Percentiles rank a stretch among this genome's conserved stretches.
These are phyloP conservation scores for Schizaphis graminum DNA, from an alignment of 2,888 invertebrate genomes.

Conservation along the genomic window DNA sequence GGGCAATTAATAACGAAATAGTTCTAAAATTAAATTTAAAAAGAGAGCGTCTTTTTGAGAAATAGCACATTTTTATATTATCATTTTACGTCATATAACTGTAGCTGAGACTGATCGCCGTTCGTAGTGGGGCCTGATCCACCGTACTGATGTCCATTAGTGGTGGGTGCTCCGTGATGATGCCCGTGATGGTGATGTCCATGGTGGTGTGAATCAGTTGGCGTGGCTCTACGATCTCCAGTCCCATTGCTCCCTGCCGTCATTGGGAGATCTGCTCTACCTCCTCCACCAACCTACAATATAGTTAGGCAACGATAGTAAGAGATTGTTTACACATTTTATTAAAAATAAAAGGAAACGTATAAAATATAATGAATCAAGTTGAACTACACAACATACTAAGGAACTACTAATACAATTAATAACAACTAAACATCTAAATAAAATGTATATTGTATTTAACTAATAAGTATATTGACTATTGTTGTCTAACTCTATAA, in stretches of 20 bases:
- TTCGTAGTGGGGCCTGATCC: conserved; percentile 12
- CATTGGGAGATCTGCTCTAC: conserved; percentile 26
- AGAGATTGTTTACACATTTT: neutral
- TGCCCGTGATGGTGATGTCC: conserved; percentile 53
- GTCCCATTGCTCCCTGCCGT: neutral
- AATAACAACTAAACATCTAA: no score
- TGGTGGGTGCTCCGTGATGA: conserved; percentile 28
- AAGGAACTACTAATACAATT: neutral
- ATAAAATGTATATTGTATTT: neutral
- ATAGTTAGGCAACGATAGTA: neutral
- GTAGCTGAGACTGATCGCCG: conserved; percentile 55
- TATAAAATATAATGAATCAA: neutral
- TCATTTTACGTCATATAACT: conserved; percentile 62
- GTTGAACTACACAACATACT: neutral
- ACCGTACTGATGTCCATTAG: conserved; percentile 57
- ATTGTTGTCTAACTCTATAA: neutral
- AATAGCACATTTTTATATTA: neutral
- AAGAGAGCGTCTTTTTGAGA: conserved; percentile 19
- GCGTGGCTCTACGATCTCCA: conserved; percentile 45
- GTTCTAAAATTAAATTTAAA: conserved; percentile 38
- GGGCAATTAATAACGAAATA: conserved; percentile 46
- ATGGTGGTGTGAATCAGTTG: conserved; percentile 52
- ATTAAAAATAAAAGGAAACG: neutral
- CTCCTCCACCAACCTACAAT: conserved; percentile 40
- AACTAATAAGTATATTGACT: neutral